A percentile compares a stretch with the other conserved stretches of the same genome.
Evolutionary conservation across 2,888 invertebrate genomes (phyloP).

Genomic region (Augiades crinisus): DNA sequence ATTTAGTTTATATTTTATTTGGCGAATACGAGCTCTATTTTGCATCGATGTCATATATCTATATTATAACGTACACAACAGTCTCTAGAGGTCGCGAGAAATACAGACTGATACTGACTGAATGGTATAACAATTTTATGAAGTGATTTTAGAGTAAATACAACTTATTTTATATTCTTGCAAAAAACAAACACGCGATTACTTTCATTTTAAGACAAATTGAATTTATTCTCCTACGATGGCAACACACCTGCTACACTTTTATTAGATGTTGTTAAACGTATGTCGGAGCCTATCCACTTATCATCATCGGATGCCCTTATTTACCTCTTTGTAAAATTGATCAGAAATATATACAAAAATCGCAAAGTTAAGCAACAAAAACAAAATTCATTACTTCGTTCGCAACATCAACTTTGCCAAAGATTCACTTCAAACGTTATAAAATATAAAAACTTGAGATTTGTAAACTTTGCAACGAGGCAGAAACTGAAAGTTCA

Average conservation of each 20-base stretch:
- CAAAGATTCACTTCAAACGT: slow-evolving; percentile 5
- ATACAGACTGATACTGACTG: no score
- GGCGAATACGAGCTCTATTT: no score
- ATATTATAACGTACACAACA: no score
- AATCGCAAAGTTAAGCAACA: not conserved
- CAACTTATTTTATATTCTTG: no score
- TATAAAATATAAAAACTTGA: slow-evolving; percentile 2
- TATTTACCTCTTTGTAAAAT: not conserved
- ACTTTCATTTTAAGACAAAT: not conserved
- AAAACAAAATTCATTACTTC: not conserved
- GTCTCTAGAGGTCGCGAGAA: no score
- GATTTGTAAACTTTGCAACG: not conserved
- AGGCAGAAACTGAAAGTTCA: slow-evolving; percentile 3
- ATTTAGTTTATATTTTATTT: no score
- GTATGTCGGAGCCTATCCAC: not conserved
- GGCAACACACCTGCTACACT: not conserved
- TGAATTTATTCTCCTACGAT: not conserved
- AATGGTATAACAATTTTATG: no score
- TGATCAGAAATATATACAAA: not conserved
- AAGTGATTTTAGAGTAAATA: no score
- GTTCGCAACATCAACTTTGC: not conserved
- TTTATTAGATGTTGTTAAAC: not conserved
- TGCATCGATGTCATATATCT: no score
- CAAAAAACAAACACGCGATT: no score
- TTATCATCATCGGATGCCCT: not conserved